Evolutionary conservation across 2,113 vertebrate genomes (phyloP).

Genomic region (Mola mola): DNA sequence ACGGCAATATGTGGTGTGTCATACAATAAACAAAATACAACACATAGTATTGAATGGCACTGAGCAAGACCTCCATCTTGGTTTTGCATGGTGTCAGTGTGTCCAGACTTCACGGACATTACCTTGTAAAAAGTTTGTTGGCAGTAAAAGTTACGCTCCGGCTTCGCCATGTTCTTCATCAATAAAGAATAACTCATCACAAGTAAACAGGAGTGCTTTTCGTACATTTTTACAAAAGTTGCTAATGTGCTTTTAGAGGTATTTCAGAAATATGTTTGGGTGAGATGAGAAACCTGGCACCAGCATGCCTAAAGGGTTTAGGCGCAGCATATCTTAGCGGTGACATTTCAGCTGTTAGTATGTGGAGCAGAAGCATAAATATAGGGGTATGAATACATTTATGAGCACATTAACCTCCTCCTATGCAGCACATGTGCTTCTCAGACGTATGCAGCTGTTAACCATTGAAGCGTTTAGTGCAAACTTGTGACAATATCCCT

Average conservation of each 20-base stretch:
- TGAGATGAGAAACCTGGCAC: slow-evolving; percentile 69
- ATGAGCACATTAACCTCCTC: slow-evolving; percentile 59
- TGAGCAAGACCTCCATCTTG: slow-evolving; percentile 9
- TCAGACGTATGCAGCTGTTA: slow-evolving; percentile 64
- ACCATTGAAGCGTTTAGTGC: slow-evolving; percentile 25
- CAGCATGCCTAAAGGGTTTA: slow-evolving; percentile 74
- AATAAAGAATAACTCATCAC: slow-evolving; percentile 62
- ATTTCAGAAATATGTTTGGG: slow-evolving; percentile 71
- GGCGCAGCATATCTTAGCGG: slow-evolving; percentile 65
- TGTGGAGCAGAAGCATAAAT: slow-evolving; percentile 59
- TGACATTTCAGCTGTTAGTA: slow-evolving; percentile 75
- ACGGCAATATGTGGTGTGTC: not conserved
- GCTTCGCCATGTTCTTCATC: slow-evolving; percentile 42
- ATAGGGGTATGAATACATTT: slow-evolving; percentile 63
- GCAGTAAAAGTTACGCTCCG: slow-evolving; percentile 56
- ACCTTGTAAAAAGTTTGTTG: slow-evolving; percentile 70
- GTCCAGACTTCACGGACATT: slow-evolving; percentile 53
- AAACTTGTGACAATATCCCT: too few relatives aligned
- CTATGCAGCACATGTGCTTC: slow-evolving; percentile 41
- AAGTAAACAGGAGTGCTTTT: slow-evolving; percentile 70
- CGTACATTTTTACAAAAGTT: slow-evolving; percentile 72
- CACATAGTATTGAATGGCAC: slow-evolving; percentile 1
- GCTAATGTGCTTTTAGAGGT: slow-evolving; percentile 67
- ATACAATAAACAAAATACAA: slow-evolving; percentile 14
- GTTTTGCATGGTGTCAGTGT: slow-evolving; percentile 1